These are phyloP conservation scores for Drosophila peninsularis DNA, from an alignment of 2,888 invertebrate genomes.

Conservation along the genomic window DNA sequence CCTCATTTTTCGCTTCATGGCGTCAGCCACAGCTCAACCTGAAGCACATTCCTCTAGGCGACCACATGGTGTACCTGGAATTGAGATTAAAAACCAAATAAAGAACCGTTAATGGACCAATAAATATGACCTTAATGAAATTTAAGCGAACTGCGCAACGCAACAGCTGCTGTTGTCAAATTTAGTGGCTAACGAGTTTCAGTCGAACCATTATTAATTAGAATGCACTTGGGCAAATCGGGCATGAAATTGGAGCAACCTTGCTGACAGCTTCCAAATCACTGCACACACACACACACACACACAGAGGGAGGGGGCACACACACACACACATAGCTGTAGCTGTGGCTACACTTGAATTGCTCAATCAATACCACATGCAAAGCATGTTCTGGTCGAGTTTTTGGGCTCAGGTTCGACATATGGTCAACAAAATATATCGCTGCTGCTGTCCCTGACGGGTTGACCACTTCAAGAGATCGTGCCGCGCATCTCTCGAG, in stretches of 20 bases:
- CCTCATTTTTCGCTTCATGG: too few relatives aligned
- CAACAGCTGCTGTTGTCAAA: constrained; percentile 70
- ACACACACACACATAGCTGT: constrained; percentile 9
- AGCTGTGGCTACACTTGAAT: constrained; percentile 55
- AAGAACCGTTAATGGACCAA: constrained; percentile 46
- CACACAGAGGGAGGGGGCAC: neutral
- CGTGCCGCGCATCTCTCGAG: constrained; percentile 37
- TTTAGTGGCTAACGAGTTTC: constrained; percentile 51
- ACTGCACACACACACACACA: constrained; percentile 14
- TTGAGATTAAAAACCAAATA: constrained; percentile 1
- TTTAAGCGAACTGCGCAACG: constrained; percentile 46
- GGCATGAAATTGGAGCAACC: constrained; percentile 77
- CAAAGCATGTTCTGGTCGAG: constrained; percentile 53
- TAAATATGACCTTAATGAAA: constrained; percentile 33
- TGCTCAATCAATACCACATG: constrained; percentile 75
- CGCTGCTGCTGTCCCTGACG: constrained; percentile 37
- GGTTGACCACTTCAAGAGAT: constrained; percentile 73
- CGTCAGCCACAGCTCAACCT: neutral
- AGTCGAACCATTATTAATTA: constrained; percentile 61
- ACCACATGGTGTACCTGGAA: constrained; percentile 40
- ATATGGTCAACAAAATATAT: constrained; percentile 57
- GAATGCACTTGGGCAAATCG: constrained; percentile 70
- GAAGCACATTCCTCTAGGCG: neutral
- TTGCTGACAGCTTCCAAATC: constrained; percentile 74
- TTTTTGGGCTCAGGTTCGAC: constrained; percentile 53